Base-by-base conservation (phyloP, 2,888 invertebrate species). In the Keiferia lycopersicella region DNA sequence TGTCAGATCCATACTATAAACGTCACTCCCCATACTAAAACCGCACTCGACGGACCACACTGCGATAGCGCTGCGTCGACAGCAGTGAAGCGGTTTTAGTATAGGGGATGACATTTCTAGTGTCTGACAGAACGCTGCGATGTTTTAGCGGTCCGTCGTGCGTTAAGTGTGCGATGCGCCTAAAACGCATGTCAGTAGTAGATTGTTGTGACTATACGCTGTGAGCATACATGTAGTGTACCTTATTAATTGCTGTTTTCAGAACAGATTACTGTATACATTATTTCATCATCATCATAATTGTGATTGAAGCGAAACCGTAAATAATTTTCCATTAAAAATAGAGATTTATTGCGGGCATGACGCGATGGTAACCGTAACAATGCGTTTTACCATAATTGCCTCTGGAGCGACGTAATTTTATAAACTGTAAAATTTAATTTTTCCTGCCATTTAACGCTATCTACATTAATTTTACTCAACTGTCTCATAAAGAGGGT, bases 301-400 rank as follows among this genome's bases (percentile, higher is more conserved):
- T 45, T 7, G 16, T 45, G 45, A 45, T 16, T 45, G 45, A 45
- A 45, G 45, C n/a, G 45, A 3, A 16, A 45, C n/a, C 7, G 45
- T 16, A 45, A 45, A 45, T 45, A 16, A 45, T 45, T 45, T 45
- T 16, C 45, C n/a, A 16, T 53, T 26, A 53, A 53, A 22, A 53
- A 22, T 45, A 45, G 22, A 12, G 51, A 53, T 53, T 53, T 22
- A 53, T 53, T 53, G 10, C 8, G 34, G 8, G 34, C 34, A 53
- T 53, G 51, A 22, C 51, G 26, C 6, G 51, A 11, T 1, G 12
- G 51, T 22, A 53, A 12, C 51, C 51, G 22, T 14, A 53, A 22
- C 14, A 22, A 20, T 22, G 51, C 51, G 20, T 53, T 53, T 53
- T 53, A 53, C 51, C 51, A 26, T 53, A 53, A 53, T 53, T 53